Base-by-base conservation (phyloP, 2,113 vertebrate species). In the Sturnira hondurensis region DNA sequence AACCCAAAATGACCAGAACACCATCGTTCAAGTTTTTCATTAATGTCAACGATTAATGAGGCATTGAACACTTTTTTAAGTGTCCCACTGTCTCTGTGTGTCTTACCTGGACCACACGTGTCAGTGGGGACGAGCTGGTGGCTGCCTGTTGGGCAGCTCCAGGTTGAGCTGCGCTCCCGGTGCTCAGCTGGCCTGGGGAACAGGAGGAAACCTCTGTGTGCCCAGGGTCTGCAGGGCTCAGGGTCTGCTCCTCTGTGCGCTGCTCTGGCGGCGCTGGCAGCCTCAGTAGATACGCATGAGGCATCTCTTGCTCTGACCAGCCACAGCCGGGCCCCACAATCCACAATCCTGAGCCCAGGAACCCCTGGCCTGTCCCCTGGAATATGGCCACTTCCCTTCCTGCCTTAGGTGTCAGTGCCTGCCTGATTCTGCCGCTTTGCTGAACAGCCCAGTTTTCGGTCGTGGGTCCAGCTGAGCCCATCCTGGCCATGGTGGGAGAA, bases 371-470 rank as follows among this genome's bases (percentile, higher is more conserved):
- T 58, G 4, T 45, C 26, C 13, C 68, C 36, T 2, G 10, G 33
- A 77, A 33, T 12, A 33, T 12, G 33, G 12, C 33, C 22, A 10
- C 28, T n/a, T 50, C 17, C 61, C n/a, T 61, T 47, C 26, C 33
- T 16, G n/a, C 4, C 31, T 71, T 33, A 31, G 26, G 8, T 24
- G 47, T 74, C 47, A 12, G 47, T 13, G 9, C 7, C 54, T 26
- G 3, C 45, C 56, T 95, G 68, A 93, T 26, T 92, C 81, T 74
- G 4, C 6, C 4, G 8, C 41, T 96, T 74, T 88, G 38, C 93
- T 28, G 15, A 65, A 93, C 78, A 98, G 98, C 78, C 47, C 97
- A 82, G 58, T 98, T 98, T 73, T 67, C 45, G 5, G 97, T 98
- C 4, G 1, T 96, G 93, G 97, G 96, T 1, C 95, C 98, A 0